These are phyloP conservation scores for Dolichopus griseipennis DNA, from an alignment of 2,888 invertebrate species.

Conservation along the genomic window DNA sequence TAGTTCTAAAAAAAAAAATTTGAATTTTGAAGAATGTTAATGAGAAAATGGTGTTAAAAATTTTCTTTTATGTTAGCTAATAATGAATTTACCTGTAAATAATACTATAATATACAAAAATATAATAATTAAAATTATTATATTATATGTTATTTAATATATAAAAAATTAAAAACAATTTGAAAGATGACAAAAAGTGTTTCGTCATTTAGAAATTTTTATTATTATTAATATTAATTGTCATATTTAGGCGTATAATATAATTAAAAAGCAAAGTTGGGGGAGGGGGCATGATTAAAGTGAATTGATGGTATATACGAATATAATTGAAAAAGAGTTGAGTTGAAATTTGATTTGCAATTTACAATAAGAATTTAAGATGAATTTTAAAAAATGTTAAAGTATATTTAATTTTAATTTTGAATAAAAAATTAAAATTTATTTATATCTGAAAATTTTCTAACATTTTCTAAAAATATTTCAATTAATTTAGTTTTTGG, in stretches of 20 bases:
- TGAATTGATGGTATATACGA: too few species aligned
- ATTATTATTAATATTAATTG: not conserved
- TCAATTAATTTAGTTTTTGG: too few species aligned
- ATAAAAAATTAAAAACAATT: not conserved
- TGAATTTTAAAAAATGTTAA: too few species aligned
- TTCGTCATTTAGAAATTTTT: not conserved
- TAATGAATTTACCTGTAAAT: not conserved
- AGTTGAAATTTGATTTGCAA: too few species aligned
- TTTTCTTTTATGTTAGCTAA: not conserved
- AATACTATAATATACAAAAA: not conserved
- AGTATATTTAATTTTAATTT: too few species aligned
- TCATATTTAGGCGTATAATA: not conserved
- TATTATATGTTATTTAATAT: not conserved
- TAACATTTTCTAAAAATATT: too few species aligned
- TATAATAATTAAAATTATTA: not conserved
- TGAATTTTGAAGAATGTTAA: not conserved
- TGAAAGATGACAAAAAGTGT: not conserved
- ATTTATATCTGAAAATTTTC: too few species aligned
- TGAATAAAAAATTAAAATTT: too few species aligned
- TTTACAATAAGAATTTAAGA: too few species aligned
- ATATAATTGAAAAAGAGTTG: too few species aligned
- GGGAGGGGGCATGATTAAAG: too few species aligned
- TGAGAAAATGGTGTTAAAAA: conserved; percentile 4
- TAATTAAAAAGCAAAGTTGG: not conserved
- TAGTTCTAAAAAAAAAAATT: too few species aligned